Base-by-base conservation (phyloP, 2,113 vertebrate genomes). In the Passer montanus region DNA sequence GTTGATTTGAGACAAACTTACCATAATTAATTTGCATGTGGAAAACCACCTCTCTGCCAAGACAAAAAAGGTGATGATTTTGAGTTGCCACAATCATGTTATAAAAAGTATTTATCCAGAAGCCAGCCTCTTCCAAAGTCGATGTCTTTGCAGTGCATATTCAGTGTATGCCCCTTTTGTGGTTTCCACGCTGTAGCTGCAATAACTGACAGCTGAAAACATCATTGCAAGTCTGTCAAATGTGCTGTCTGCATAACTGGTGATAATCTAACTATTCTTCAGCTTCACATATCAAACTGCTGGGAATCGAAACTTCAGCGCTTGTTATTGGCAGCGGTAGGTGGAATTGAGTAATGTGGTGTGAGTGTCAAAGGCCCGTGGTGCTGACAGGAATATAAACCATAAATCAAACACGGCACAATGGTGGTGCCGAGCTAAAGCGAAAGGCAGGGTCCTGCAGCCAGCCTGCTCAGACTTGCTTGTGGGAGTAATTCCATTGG, bases 191-290 rank as follows among this genome's bases (percentile, higher is more conserved):
- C 77, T 59, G 52, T 55, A 82, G 77, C 67, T 92, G 58, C 72
- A 52, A 9, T 58, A 92, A 79, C 49, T 85, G 92, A 66, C 75
- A 95, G 85, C 95, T 92, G 85, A 93, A 92, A 90, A 69, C 79
- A 76, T 88, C 70, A n/a, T 58, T 87, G 75, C 2, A 6, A 84
- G 76, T 56, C 56, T 90, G 88, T 95, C 92, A 94, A 20, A 92
- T 46, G 67, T 56, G 49, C 78, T 86, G 30, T 47, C 86, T 95
- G 73, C 44, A 63, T 92, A 95, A 92, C 83, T 74, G 77, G 76
- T 92, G 80, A 93, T 92, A 77, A 92, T 87, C 76, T 86, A 74
- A 84, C 85, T 70, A 15, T 84, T 94, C 59, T 86, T 90, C 72
- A 80, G 68, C 64, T 82, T 68, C 84, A 79, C 66, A 5, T 93